A percentile compares a stretch with the other conserved stretches of the same genome.
phyloP scores from a whole-genome alignment of 2,113 vertebrate genomes.

The Lontra canadensis region DNA sequence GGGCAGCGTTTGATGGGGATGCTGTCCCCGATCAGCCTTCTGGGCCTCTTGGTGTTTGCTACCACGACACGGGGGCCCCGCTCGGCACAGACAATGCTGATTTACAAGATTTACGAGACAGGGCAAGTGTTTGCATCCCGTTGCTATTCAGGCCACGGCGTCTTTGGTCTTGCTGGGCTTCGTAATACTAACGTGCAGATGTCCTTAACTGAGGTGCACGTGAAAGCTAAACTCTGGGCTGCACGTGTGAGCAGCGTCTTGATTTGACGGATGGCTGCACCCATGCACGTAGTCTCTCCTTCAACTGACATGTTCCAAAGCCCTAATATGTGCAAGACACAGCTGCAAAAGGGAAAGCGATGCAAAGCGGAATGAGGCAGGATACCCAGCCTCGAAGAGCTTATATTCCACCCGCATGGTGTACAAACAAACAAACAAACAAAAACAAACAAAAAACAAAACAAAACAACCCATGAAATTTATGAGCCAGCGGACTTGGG shows the following conservation, averaged over 20 bases:
- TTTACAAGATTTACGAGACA: conserved; percentile 22
- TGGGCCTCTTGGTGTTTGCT: background rate
- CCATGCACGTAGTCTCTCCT: background rate
- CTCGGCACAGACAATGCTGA: conserved; percentile 37
- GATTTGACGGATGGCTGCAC: background rate
- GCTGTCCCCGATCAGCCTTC: background rate
- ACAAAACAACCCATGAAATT: background rate
- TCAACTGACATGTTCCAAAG: background rate
- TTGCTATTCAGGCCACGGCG: conserved; percentile 32
- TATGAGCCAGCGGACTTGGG: background rate
- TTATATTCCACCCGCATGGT: fast-evolving
- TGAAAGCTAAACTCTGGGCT: background rate
- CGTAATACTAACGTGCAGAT: background rate
- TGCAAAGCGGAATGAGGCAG: background rate
- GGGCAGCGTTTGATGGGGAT: background rate
- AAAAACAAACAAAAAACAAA: background rate
- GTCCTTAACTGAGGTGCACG: background rate
- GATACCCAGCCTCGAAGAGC: background rate
- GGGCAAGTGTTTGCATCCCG: background rate
- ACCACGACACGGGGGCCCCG: background rate
- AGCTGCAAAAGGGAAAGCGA: background rate
- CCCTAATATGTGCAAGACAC: background rate
- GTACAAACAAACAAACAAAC: background rate
- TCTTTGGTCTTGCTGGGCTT: background rate
- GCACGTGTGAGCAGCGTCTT: background rate